phyloP scores from a whole-genome alignment of 2,888 invertebrate species.

The Chymomyza amoena region DNA sequence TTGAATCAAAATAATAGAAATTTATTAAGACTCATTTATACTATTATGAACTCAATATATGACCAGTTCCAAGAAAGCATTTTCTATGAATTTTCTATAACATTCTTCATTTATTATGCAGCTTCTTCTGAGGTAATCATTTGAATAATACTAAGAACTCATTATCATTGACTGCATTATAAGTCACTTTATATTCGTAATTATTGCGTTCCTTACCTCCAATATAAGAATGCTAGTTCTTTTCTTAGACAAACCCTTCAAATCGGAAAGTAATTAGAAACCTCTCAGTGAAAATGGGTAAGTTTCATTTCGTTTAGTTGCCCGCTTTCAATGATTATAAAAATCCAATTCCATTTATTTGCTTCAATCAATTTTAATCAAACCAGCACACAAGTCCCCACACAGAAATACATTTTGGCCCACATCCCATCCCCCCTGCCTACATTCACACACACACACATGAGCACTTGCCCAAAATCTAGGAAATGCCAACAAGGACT shows the following conservation, averaged over 20 bases:
- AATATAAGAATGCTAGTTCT: no score
- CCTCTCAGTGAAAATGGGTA: constrained; percentile 22
- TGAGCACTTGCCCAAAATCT: constrained; percentile 3
- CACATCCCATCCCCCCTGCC: not conserved
- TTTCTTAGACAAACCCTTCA: not conserved
- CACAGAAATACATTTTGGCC: constrained; percentile 4
- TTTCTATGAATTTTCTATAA: no score
- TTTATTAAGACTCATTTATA: no score
- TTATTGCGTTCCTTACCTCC: no score
- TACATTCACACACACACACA: constrained; percentile 12
- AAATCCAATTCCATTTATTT: constrained; percentile 59
- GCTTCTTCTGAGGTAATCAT: no score
- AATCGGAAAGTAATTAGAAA: constrained; percentile 44
- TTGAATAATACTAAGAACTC: no score
- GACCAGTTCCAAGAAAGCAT: no score
- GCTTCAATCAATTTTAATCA: constrained; percentile 75
- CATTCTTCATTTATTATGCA: no score
- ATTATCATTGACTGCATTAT: no score
- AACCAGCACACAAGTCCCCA: constrained; percentile 23
- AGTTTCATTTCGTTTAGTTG: constrained; percentile 33
- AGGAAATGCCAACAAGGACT: constrained; percentile 38
- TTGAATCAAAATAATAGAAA: no score
- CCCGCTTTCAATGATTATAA: constrained; percentile 45
- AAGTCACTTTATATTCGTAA: no score
- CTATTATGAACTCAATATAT: no score